These are phyloP conservation scores for Diplosoma virens DNA, from an alignment of 23 tunicate genomes.

Conservation along the genomic window DNA sequence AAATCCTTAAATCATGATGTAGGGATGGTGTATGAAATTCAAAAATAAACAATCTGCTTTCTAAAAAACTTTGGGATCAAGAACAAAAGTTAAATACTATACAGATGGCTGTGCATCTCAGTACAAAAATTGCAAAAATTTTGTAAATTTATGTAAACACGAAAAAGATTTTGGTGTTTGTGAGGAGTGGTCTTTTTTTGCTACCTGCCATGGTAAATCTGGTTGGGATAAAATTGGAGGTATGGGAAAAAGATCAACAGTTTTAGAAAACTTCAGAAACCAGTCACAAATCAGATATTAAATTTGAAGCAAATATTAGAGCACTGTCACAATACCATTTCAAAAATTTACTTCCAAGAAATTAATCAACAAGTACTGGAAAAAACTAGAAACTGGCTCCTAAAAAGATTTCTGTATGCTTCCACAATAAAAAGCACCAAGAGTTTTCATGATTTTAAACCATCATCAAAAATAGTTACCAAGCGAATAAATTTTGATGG, in stretches of 20 bases:
- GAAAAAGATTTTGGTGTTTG: conserved; percentile 6
- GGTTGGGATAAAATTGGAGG: conserved; percentile 1
- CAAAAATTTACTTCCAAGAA: not conserved
- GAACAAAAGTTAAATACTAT: conserved; percentile 2
- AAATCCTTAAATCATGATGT: not conserved
- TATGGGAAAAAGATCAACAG: not conserved
- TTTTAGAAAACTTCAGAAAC: conserved; percentile 18
- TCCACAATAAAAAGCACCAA: conserved; percentile 1
- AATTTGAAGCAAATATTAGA: not conserved
- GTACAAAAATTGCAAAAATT: conserved; percentile 10
- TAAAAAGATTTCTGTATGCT: not conserved
- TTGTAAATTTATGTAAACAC: conserved; percentile 13
- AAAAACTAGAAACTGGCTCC: not conserved
- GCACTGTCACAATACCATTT: conserved; percentile 2
- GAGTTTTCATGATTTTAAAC: conserved; percentile 4
- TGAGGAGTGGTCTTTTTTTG: conserved; percentile 9
- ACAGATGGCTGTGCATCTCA: conserved; percentile 22
- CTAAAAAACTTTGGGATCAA: not conserved
- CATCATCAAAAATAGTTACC: not conserved
- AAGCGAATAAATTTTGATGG: not conserved
- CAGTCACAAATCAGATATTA: not conserved
- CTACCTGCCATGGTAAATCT: conserved; percentile 43
- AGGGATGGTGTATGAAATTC: conserved; percentile 1
- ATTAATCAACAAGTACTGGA: not conserved
- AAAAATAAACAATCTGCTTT: conserved; percentile 7